phyloP scores from a whole-genome alignment of 2,888 invertebrate genomes.

The Hydropsyche betteni region DNA sequence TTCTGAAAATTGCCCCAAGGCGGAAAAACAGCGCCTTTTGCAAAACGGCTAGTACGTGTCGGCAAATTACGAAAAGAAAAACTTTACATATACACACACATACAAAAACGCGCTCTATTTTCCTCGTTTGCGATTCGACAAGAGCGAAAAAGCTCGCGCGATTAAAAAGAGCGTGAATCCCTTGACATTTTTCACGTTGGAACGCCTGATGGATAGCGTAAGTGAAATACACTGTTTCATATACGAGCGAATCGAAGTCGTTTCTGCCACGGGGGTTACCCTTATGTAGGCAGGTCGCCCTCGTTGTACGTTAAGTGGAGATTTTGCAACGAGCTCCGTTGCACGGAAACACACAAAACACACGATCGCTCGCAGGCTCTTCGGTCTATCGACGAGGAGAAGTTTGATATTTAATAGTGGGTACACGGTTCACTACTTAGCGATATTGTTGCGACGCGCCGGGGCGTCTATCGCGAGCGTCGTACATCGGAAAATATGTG shows the following conservation, averaged over 20 bases:
- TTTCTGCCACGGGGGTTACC: no score
- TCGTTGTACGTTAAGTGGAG: background rate
- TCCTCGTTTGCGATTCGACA: no score
- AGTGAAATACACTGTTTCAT: no score
- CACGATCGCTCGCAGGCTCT: no score
- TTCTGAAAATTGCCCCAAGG: constrained; percentile 33
- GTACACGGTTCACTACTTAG: constrained; percentile 45
- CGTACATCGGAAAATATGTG: background rate
- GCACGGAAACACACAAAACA: background rate
- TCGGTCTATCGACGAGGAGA: constrained; percentile 30
- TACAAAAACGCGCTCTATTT: no score
- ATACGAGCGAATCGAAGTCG: no score
- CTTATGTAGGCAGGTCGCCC: no score
- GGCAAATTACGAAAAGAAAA: constrained; percentile 36
- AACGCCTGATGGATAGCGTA: no score
- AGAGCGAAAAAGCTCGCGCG: no score
- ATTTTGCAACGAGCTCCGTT: background rate
- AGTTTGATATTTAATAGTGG: constrained; percentile 46
- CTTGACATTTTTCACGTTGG: no score
- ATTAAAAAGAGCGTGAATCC: no score
- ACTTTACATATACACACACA: no score
- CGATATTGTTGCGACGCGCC: constrained; percentile 37
- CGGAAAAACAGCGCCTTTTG: constrained; percentile 13
- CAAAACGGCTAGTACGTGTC: constrained; percentile 18
- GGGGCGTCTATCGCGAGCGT: constrained; percentile 18